Evolutionary conservation across 2,888 invertebrate species (phyloP).

Genomic region (Ceraclea dissimilis): DNA sequence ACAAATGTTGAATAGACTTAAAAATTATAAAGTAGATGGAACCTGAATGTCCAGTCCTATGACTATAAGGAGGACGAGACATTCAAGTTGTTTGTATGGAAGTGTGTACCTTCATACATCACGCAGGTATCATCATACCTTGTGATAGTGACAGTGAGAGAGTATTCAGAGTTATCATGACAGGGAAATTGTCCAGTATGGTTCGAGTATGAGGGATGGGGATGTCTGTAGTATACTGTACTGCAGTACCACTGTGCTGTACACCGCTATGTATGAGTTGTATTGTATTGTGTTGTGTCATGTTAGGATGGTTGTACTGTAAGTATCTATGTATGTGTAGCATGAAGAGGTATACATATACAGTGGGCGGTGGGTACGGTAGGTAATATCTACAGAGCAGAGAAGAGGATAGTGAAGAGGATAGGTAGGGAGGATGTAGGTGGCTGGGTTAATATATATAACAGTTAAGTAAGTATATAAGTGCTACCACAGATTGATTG

Average conservation of each 20-base stretch:
- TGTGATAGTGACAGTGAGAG: constrained; percentile 31
- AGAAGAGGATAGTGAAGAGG: constrained; percentile 28
- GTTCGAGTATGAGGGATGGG: not conserved
- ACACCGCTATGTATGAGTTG: too few species aligned
- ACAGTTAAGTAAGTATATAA: constrained; percentile 47
- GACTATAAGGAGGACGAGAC: constrained; percentile 11
- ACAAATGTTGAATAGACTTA: constrained; percentile 33
- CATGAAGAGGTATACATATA: too few species aligned
- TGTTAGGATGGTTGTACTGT: not conserved
- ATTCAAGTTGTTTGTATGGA: constrained; percentile 9
- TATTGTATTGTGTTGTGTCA: too few species aligned
- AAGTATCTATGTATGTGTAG: constrained; percentile 6
- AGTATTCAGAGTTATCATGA: not conserved
- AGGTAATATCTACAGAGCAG: constrained; percentile 44
- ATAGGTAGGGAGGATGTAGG: constrained; percentile 39
- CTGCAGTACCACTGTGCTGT: not conserved
- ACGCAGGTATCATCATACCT: too few species aligned
- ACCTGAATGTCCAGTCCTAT: constrained; percentile 19
- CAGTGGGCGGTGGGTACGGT: too few species aligned
- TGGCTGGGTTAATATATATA: constrained; percentile 35
- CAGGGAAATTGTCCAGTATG: not conserved
- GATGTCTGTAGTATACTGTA: not conserved
- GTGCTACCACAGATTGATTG: constrained; percentile 45
- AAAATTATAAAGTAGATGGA: constrained; percentile 14
- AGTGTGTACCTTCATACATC: constrained; percentile 1